Base-by-base conservation (phyloP, 2,888 invertebrate species). In the Ophion ellenae region DNA sequence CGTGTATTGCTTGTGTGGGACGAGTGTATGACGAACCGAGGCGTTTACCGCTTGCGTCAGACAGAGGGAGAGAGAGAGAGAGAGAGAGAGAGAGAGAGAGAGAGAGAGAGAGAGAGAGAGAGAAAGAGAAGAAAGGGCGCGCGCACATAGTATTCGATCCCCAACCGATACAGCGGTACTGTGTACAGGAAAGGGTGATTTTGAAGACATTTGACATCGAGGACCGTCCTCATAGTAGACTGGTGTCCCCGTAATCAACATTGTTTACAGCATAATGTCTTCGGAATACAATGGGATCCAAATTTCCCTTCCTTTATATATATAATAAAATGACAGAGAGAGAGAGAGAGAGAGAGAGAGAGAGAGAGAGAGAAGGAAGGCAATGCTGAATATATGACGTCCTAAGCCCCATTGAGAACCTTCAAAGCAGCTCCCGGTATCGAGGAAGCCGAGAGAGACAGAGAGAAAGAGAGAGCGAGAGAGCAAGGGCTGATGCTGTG, bases 371-470 rank as follows among this genome's bases (percentile, higher is more conserved):
- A 40, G 40, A 40, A 5, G 5, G 63, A 64, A 79, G 24, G 53
- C n/a, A 73, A 73, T 75, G 67, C 28, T 83, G 79, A 79, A 85
- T 76, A 78, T 78, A 78, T 77, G 74, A 83, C 83, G 85, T 85
- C 80, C 84, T 87, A 87, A 87, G 87, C 89, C 88, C 85, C 89
- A 90, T 90, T 90, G 90, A 90, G 89, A 90, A 90, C 88, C 90
- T 89, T 90, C 88, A 89, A 89, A 89, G 89, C 87, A 83, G 87
- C 80, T 87, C 81, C 80, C 73, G 61, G 85, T 74, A 77, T 84
- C 82, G 87, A 78, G 79, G 36, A 69, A 83, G 71, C 69, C 74
- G 77, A 75, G 57, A 47, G 69, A 36, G 71, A 66, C 28, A 28
- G 70, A 66, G 24, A 28, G 67, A 1, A 75, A 75, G 57, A 47